Conservation (phyloP, 2,797 vertebrate species). For the Phalloptychus januarius region DNA sequence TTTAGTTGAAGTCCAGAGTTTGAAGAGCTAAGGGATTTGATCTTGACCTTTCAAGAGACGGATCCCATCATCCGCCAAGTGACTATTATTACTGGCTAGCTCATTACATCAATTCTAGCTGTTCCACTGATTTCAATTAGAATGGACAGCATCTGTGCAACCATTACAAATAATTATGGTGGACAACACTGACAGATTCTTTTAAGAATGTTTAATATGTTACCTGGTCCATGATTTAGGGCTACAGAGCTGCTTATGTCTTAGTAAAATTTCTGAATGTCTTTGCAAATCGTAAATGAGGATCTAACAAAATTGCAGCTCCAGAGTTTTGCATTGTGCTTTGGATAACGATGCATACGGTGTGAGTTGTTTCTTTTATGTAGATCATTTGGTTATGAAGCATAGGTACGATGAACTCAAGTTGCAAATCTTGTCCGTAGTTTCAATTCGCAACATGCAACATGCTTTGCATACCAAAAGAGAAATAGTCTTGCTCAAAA, state of each 20-base stretch:
- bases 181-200: neutral
- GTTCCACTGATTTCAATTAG: neutral
- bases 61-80: neutral
- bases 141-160: neutral
- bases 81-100: neutral
- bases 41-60: neutral
- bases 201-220: neutral
- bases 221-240: neutral
- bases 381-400: neutral
- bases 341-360: neutral
- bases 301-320: neutral
- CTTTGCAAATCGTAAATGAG: neutral
- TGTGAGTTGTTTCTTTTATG: neutral
- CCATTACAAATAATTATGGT: neutral
- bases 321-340: neutral
- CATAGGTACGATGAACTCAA: neutral
- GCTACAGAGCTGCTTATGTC: neutral
- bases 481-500: neutral
- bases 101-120: neutral
- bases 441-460: neutral
- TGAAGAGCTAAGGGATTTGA: neutral
- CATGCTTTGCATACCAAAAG: neutral
- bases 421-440: neutral
- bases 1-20: neutral
- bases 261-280: neutral